Conservation (phyloP, 2,888 invertebrate species). For the Troglohyphantes excavatus region DNA sequence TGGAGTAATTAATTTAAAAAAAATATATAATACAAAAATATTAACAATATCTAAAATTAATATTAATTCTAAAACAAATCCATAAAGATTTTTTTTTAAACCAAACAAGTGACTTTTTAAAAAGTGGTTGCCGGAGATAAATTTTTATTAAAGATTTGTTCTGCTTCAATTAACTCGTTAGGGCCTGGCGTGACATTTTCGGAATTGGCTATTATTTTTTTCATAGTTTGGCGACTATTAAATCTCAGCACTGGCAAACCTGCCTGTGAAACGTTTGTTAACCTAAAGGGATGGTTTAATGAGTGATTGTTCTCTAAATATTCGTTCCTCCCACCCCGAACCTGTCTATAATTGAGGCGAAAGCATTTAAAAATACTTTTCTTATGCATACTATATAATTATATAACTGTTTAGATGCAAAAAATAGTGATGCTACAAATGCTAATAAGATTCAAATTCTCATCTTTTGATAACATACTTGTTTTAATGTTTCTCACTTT, state of each 20-base stretch:
- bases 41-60: too few species aligned
- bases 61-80: too few species aligned
- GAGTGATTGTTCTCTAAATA: not conserved
- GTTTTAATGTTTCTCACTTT: not conserved
- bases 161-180: too few species aligned
- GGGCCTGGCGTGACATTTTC: too few species aligned
- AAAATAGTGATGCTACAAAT: not conserved
- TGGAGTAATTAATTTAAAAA: too few species aligned
- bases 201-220: too few species aligned
- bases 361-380: not conserved
- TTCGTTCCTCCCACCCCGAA: not conserved
- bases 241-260: not conserved
- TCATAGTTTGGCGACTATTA: too few species aligned
- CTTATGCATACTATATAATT: not conserved
- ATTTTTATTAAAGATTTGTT: too few species aligned
- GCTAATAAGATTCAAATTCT: not conserved
- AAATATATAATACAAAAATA: too few species aligned
- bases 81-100: too few species aligned
- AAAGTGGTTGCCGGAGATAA: too few species aligned
- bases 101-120: too few species aligned
- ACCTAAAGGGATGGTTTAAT: constrained; percentile 20
- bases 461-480: not conserved
- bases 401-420: not conserved
- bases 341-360: not conserved
- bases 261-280: constrained; percentile 19